These are phyloP conservation scores for Tragelaphus scriptus DNA, from an alignment of 2,113 vertebrate genomes.

Conservation along the genomic window DNA sequence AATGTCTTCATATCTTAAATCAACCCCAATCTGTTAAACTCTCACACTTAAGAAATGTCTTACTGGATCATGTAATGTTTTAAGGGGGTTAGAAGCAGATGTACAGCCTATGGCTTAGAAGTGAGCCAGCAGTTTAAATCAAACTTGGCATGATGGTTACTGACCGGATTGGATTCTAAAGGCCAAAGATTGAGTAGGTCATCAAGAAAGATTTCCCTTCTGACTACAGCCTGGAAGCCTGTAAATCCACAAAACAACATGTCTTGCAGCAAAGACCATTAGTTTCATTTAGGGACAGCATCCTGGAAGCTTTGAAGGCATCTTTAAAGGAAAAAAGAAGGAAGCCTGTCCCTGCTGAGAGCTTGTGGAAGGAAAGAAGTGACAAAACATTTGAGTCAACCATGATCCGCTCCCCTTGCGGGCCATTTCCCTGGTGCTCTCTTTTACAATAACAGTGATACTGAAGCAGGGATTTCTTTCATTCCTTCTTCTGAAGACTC, in stretches of 20 bases:
- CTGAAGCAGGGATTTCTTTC: slow-evolving; percentile 11
- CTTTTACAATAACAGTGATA: slow-evolving; percentile 9
- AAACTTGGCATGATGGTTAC: slow-evolving; percentile 43
- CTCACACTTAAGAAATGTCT: slow-evolving; percentile 39
- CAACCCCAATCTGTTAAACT: slow-evolving; percentile 36
- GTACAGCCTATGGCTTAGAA: slow-evolving; percentile 26
- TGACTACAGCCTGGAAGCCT: background rate
- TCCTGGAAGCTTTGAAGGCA: background rate
- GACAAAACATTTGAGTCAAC: background rate
- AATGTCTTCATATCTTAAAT: slow-evolving; percentile 46
- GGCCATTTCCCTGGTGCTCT: background rate
- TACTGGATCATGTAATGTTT: slow-evolving; percentile 49
- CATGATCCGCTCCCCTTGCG: background rate
- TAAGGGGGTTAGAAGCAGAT: slow-evolving; percentile 24
- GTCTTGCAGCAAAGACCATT: slow-evolving; percentile 2
- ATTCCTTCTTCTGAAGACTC: slow-evolving; percentile 35
- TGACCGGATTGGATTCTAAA: slow-evolving; percentile 39
- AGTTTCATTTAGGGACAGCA: slow-evolving; percentile 6
- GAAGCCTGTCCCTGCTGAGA: background rate
- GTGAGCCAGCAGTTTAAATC: slow-evolving; percentile 36
- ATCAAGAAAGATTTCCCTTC: slow-evolving; percentile 49
- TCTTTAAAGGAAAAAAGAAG: slow-evolving; percentile 16
- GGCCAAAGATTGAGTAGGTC: slow-evolving; percentile 34
- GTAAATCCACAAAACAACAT: slow-evolving; percentile 48
- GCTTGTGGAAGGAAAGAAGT: slow-evolving; percentile 1